Evolutionary conservation across 2,888 invertebrate species (phyloP), one percentile per base, ranked within the genome.

Genomic region (Drosophila mettleri): DNA sequence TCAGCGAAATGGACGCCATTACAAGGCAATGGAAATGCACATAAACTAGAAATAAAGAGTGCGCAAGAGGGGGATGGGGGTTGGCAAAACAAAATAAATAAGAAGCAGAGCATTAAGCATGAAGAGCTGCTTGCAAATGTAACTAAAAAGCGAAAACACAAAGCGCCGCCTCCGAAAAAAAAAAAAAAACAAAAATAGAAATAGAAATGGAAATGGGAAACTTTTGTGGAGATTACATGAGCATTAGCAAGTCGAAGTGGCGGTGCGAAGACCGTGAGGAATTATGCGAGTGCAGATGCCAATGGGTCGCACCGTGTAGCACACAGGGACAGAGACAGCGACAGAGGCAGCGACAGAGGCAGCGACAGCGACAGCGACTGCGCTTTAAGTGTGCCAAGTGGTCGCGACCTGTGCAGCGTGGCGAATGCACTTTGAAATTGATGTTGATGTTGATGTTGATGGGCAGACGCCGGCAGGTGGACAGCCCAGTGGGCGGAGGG

Each of bases 171-270:
- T 64, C 52, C 22, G 53, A 59, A 54, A 29, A 49, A 16, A 38
- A 57, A 2, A 55, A 36, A 36, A 51, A 51, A 70, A 54, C 36
- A 69, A 38, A n/a, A n/a, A n/a, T n/a, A n/a, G n/a, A n/a, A n/a
- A n/a, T n/a, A n/a, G n/a, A n/a, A n/a, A n/a, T n/a, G n/a, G 61
- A 68, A 67, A 58, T 16, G 57, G 38, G 22, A 61, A 69, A 75
- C 52, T 83, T 86, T 69, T 85, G 80, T 59, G 41, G 51, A 86
- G 76, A 87, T 88, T 87, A 85, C 82, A 85, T 67, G 86, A 65
- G 76, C 76, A 82, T 86, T 82, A 79, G 45, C 63, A 65, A 45
- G 79, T 67, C 60, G 62, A 59, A 79, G 71, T 67, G 59, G 59
- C 51, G 60, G 76, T 52, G 34, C 54, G 79, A 79, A 67, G 58